phyloP scores from a whole-genome alignment of 1,140 invertebrate genomes.

The Drosophila baimaii region DNA sequence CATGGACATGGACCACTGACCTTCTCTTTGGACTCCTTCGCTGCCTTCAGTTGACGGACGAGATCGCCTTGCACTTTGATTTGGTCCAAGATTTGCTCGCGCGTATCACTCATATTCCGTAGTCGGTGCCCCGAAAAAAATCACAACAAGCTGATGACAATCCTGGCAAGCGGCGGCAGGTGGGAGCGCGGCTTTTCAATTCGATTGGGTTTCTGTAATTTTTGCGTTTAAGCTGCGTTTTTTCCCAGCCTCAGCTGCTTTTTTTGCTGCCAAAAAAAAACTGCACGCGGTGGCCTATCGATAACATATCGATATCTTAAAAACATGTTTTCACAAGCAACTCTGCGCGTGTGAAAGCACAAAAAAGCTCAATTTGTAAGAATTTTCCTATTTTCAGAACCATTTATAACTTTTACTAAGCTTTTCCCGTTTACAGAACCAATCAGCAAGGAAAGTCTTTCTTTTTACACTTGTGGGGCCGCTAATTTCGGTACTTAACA shows the following conservation, averaged over 20 bases:
- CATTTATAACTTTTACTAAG: too few species aligned
- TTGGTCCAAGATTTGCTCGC: constrained; percentile 87
- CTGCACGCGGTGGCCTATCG: constrained; percentile 36
- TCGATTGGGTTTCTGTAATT: not conserved
- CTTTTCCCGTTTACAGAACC: too few species aligned
- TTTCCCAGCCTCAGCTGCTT: constrained; percentile 30
- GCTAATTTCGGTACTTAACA: too few species aligned
- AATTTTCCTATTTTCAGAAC: too few species aligned
- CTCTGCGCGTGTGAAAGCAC: too few species aligned
- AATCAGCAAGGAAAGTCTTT: too few species aligned
- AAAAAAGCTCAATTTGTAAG: too few species aligned
- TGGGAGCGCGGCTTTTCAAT: constrained; percentile 21
- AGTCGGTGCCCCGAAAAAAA: constrained; percentile 25
- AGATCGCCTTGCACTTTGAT: constrained; percentile 93
- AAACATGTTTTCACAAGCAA: too few species aligned
- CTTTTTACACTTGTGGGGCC: too few species aligned
- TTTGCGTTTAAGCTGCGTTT: not conserved
- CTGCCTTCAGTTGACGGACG: constrained; percentile 91
- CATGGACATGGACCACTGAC: constrained; percentile 84
- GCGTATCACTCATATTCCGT: constrained; percentile 84
- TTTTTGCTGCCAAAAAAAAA: constrained; percentile 25
- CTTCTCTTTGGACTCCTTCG: constrained; percentile 90
- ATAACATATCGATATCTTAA: too few species aligned
- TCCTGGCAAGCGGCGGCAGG: constrained; percentile 22
- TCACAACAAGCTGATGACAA: constrained; percentile 39